These are phyloP conservation scores for Periphyllus acericola DNA, from an alignment of 2,888 invertebrate genomes.

Conservation along the genomic window DNA sequence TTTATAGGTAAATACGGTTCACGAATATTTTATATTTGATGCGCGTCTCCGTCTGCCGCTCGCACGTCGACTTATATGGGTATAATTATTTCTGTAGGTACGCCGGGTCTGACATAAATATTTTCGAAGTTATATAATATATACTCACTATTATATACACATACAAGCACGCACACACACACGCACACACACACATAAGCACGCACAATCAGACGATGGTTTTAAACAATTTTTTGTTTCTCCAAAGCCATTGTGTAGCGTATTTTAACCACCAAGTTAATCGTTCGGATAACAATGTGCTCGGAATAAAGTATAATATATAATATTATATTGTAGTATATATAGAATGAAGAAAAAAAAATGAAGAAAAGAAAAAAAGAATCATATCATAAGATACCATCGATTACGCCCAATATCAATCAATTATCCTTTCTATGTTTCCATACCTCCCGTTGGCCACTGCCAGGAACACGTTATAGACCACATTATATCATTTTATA, in stretches of 20 bases:
- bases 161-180: not conserved
- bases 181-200: no score
- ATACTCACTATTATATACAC: not conserved
- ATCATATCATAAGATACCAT: constrained; percentile 54
- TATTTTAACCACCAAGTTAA: constrained; percentile 50
- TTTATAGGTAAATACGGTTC: not conserved
- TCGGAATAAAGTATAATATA: constrained; percentile 19
- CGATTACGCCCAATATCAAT: constrained; percentile 61
- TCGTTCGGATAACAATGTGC: constrained; percentile 50
- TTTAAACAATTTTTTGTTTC: constrained; percentile 51
- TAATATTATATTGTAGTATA: not conserved
- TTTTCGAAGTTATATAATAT: constrained; percentile 22
- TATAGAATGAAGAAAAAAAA: not conserved
- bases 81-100: constrained; percentile 36
- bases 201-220: constrained; percentile 28
- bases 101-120: constrained; percentile 15
- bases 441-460: constrained; percentile 47
- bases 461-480: constrained; percentile 14
- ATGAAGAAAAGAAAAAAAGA: constrained; percentile 25
- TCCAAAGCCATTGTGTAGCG: constrained; percentile 37
- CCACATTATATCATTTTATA: not conserved
- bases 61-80: constrained; percentile 41
- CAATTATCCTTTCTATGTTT: constrained; percentile 53
- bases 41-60: not conserved
- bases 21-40: constrained; percentile 5